These are phyloP conservation scores for Panthera leo DNA, from an alignment of 2,113 vertebrate species.

Conservation along the genomic window DNA sequence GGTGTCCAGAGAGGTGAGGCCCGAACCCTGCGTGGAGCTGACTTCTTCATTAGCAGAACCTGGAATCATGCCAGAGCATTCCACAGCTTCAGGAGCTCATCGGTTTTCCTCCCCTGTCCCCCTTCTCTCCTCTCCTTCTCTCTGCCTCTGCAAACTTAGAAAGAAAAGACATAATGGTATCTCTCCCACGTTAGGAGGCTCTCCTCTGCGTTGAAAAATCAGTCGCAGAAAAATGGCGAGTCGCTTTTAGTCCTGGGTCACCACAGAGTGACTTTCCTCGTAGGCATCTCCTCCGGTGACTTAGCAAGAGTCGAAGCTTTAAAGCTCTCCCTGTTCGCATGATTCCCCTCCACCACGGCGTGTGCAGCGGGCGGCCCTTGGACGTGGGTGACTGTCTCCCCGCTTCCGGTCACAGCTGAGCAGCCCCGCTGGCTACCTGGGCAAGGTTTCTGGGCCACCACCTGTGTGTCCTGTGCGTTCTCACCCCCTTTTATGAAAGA, in stretches of 20 bases:
- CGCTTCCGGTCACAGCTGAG: not conserved
- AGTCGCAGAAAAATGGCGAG: constrained; percentile 50
- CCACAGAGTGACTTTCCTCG: not conserved
- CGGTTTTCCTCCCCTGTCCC: not conserved
- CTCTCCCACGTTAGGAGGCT: constrained; percentile 24
- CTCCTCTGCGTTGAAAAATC: constrained; percentile 47
- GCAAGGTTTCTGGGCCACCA: not conserved
- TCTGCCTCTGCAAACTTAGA: constrained; percentile 33
- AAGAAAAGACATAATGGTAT: constrained; percentile 43
- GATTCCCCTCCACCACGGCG: not conserved
- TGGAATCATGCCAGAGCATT: constrained; percentile 77
- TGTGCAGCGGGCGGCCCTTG: not conserved
- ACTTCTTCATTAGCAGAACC: constrained; percentile 79
- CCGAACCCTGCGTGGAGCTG: constrained; percentile 49
- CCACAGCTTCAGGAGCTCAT: constrained; percentile 66
- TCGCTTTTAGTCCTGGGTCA: not conserved
- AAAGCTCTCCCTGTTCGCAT: not conserved
- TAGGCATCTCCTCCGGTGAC: not conserved
- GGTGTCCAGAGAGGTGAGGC: constrained; percentile 64
- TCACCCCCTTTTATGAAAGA: constrained; percentile 14
- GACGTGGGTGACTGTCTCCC: not conserved
- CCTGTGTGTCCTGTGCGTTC: not conserved
- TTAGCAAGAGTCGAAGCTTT: not conserved
- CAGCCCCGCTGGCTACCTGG: not conserved
- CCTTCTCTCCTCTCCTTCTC: not conserved